These are phyloP conservation scores for Suricata suricatta DNA, from an alignment of 2,113 vertebrate genomes.

Conservation along the genomic window DNA sequence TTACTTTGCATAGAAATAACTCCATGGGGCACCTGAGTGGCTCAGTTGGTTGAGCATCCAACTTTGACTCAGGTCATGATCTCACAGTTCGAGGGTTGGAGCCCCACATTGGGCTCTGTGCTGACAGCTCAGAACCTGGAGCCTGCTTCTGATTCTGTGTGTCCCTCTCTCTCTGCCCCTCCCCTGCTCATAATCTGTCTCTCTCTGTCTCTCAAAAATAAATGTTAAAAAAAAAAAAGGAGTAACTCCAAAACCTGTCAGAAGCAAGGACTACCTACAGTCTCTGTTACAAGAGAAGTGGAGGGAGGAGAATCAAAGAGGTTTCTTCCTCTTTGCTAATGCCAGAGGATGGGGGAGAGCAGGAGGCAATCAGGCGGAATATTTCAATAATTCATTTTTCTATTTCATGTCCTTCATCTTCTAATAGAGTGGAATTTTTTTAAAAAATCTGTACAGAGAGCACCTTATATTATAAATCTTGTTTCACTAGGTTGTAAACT, in stretches of 20 bases:
- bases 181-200: too few species aligned
- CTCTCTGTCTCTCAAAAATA: too few species aligned
- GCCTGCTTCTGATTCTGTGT: too few species aligned
- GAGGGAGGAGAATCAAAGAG: not conserved
- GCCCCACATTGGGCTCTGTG: too few species aligned
- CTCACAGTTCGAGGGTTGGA: too few species aligned
- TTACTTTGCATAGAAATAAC: not conserved
- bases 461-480: slow-evolving; percentile 68
- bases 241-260: not conserved
- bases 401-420: slow-evolving; percentile 72
- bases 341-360: not conserved
- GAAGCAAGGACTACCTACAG: not conserved
- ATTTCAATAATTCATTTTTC: slow-evolving; percentile 80
- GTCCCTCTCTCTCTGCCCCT: too few species aligned
- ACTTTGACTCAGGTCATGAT: too few species aligned
- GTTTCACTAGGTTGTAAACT: slow-evolving; percentile 67
- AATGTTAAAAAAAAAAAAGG: too few species aligned
- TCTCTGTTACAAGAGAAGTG: not conserved
- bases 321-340: not conserved
- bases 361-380: slow-evolving; percentile 56
- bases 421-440: slow-evolving; percentile 53
- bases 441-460: slow-evolving; percentile 42
- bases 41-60: too few species aligned
- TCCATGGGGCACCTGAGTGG: not conserved
- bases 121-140: too few species aligned